phyloP scores from a whole-genome alignment of 2,113 vertebrate genomes.

The Daboia siamensis region DNA sequence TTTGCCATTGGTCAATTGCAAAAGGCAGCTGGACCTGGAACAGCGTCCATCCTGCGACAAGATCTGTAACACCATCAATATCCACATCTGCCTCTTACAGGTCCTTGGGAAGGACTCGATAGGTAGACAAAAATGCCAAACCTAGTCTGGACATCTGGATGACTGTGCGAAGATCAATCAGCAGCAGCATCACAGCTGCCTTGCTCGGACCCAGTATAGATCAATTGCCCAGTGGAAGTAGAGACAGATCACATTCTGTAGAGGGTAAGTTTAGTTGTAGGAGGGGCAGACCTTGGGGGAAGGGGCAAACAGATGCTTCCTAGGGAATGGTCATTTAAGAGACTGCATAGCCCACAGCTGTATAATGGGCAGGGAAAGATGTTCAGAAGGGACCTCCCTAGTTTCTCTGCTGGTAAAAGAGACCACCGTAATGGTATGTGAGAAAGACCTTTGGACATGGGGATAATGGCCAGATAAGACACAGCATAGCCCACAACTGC shows the following conservation, averaged over 20 bases:
- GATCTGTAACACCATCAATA: no score
- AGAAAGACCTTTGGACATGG: not conserved
- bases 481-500: no score
- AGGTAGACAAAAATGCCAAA: no score
- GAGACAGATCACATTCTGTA: not conserved
- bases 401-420: not conserved
- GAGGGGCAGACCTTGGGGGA: not conserved
- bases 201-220: not conserved
- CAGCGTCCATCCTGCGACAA: no score
- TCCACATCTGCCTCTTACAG: no score
- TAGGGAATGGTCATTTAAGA: not conserved
- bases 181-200: not conserved
- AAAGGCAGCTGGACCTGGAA: no score
- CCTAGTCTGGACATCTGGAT: no score
- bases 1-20: no score
- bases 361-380: not conserved
- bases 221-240: not conserved
- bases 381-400: not conserved
- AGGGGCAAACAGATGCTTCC: not conserved
- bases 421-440: no score
- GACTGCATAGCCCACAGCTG: not conserved
- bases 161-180: no score
- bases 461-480: not conserved
- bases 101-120: no score
- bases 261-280: not conserved